phyloP scores from a whole-genome alignment of 2,797 vertebrate species.

The Diplodus puntazzo region DNA sequence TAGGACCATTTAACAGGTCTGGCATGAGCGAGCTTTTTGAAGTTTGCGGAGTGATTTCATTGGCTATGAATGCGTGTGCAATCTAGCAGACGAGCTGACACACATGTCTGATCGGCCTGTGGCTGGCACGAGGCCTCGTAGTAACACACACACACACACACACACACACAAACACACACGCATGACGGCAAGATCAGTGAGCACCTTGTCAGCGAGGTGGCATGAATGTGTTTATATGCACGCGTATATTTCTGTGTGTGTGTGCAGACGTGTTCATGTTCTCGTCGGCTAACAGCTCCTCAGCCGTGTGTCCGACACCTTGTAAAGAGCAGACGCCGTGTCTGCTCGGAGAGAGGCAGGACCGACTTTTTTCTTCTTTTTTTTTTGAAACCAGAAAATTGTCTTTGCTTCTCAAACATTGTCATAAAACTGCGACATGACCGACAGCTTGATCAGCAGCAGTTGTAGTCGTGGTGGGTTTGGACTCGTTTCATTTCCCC shows the following conservation, averaged over 20 bases:
- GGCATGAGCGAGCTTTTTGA: slow-evolving; percentile 3
- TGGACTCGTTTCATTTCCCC: slow-evolving; percentile 25
- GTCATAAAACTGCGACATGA: slow-evolving; percentile 45
- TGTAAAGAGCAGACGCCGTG: slow-evolving; percentile 76
- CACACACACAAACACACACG: neutral
- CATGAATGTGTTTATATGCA: slow-evolving; percentile 42
- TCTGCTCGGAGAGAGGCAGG: slow-evolving; percentile 34
- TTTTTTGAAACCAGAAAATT: neutral
- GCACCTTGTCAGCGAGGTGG: slow-evolving; percentile 73
- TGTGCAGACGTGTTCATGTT: slow-evolving; percentile 47
- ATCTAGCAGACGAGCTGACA: slow-evolving; percentile 42
- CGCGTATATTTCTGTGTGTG: slow-evolving; percentile 11
- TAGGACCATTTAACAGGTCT: slow-evolving; percentile 36
- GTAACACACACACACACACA: slow-evolving; percentile 20
- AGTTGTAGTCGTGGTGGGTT: neutral
- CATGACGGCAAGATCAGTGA: slow-evolving; percentile 55
- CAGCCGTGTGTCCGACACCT: slow-evolving; percentile 67
- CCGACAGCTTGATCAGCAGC: slow-evolving; percentile 40
- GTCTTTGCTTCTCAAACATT: slow-evolving; percentile 39
- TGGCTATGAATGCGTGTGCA: slow-evolving; percentile 46
- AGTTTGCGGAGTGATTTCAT: slow-evolving; percentile 52
- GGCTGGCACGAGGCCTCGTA: slow-evolving; percentile 18
- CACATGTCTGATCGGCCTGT: slow-evolving; percentile 27
- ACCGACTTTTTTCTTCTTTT: neutral
- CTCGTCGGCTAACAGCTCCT: slow-evolving; percentile 77